Percentiles rank a stretch among this genome's conserved stretches.
These are phyloP conservation scores for Vultur gryphus DNA, from an alignment of 2,797 vertebrate species.

Conservation along the genomic window DNA sequence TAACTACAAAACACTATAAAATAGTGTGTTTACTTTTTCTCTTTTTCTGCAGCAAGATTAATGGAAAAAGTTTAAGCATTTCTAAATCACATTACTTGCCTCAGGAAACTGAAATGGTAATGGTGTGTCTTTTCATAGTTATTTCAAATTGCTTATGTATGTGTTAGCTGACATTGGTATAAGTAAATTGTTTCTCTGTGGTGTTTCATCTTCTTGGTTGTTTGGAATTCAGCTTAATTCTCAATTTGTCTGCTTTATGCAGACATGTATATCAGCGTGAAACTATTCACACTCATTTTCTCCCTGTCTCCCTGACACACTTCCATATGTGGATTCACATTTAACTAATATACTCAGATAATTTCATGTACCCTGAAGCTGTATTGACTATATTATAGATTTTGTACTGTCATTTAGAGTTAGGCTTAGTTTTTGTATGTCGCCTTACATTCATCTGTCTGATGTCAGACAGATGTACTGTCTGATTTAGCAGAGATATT, in stretches of 20 bases:
- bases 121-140: conserved; percentile 15
- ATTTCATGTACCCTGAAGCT: not conserved
- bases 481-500: not conserved
- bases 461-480: not conserved
- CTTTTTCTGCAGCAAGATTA: not conserved
- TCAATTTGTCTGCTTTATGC: not conserved
- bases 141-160: conserved; percentile 4
- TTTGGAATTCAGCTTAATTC: conserved; percentile 17
- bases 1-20: not conserved
- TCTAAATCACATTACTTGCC: not conserved
- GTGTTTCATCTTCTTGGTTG: conserved; percentile 1
- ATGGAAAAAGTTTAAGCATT: conserved; percentile 7
- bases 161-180: conserved; percentile 10
- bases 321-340: not conserved
- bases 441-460: not conserved
- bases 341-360: conserved; percentile 1
- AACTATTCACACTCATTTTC: not conserved
- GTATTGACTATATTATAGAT: not conserved
- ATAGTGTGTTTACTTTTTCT: not conserved
- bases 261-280: not conserved
- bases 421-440: not conserved
- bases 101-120: conserved; percentile 40
- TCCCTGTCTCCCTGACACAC: not conserved
- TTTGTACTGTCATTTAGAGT: not conserved
- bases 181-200: conserved; percentile 49